These are phyloP conservation scores for Acanthochromis polyacanthus DNA, from an alignment of 2,113 vertebrate genomes.

Conservation along the genomic window DNA sequence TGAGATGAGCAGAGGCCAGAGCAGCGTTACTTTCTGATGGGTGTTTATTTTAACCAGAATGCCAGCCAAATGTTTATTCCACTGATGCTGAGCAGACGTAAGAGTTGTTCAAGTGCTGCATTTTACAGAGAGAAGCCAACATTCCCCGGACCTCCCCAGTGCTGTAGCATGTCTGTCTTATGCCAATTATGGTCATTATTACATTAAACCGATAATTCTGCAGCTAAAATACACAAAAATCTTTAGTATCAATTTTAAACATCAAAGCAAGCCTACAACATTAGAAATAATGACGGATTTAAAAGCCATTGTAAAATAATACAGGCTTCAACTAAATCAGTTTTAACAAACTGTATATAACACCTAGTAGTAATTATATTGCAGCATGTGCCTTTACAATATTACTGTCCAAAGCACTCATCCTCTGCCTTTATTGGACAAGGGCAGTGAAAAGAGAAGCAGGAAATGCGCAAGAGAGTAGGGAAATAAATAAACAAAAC, in stretches of 20 bases:
- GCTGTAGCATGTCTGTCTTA: not conserved
- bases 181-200: constrained; percentile 33
- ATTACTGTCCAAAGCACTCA: too few relatives aligned
- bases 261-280: not conserved
- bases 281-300: not conserved
- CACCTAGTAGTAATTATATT: too few relatives aligned
- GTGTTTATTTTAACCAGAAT: constrained; percentile 53
- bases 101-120: constrained; percentile 26
- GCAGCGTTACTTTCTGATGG: not conserved
- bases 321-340: too few relatives aligned
- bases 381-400: too few relatives aligned
- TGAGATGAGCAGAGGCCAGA: not conserved
- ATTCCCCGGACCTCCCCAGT: not conserved
- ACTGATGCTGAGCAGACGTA: constrained; percentile 60
- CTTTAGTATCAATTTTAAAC: not conserved
- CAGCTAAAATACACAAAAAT: not conserved
- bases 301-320: not conserved
- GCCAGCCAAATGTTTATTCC: constrained; percentile 59
- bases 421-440: too few relatives aligned
- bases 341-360: too few relatives aligned
- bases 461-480: too few relatives aligned
- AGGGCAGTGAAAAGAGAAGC: too few relatives aligned
- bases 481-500: too few relatives aligned
- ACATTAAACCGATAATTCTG: not conserved
- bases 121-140: constrained; percentile 17